Percentiles rank a stretch among this genome's conserved stretches.
phyloP scores from a whole-genome alignment of 2,888 invertebrate species.

The Apamea monoglypha region DNA sequence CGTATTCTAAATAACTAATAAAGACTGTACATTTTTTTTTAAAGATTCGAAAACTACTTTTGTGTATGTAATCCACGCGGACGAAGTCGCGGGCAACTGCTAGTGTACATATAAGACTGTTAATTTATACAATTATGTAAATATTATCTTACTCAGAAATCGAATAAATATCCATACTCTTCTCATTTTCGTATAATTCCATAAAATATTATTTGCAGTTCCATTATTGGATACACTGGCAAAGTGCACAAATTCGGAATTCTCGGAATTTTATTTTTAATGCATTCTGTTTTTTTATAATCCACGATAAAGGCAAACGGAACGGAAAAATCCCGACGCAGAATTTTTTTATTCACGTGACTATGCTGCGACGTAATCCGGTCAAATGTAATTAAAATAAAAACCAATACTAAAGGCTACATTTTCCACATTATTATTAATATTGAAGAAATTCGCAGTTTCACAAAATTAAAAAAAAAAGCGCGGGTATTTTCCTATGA shows the following conservation, averaged over 20 bases:
- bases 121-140: background rate
- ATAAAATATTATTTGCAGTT: background rate
- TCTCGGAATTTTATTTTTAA: background rate
- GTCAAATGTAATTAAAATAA: constrained; percentile 8
- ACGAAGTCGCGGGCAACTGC: too few relatives aligned
- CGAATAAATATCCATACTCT: background rate
- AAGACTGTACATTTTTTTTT: too few relatives aligned
- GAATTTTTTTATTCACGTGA: background rate
- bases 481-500: fast-evolving
- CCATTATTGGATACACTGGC: background rate
- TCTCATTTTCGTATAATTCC: background rate
- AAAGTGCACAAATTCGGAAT: background rate
- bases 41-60: too few relatives aligned
- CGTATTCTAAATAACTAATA: too few relatives aligned
- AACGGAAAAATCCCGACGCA: background rate
- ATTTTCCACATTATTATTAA: constrained; percentile 1
- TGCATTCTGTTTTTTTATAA: background rate
- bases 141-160: background rate
- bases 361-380: background rate
- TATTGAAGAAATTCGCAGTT: background rate
- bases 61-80: too few relatives aligned
- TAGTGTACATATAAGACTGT: background rate
- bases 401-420: background rate
- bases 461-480: background rate
- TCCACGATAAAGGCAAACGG: constrained; percentile 2